Conservation (phyloP, 2,113 vertebrate species). For the Amazona guildingii region DNA sequence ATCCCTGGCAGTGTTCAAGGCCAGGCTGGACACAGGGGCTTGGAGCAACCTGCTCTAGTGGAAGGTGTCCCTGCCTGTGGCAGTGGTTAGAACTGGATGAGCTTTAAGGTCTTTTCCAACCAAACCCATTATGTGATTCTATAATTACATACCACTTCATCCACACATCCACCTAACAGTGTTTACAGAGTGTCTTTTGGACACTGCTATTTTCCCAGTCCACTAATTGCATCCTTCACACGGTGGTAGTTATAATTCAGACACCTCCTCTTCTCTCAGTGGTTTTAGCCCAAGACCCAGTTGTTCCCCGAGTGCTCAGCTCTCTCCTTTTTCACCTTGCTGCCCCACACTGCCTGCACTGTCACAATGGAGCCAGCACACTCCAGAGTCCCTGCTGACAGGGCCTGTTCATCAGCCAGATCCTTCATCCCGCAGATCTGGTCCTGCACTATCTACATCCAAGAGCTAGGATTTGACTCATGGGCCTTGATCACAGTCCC, state of each 20-base stretch:
- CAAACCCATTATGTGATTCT: neutral
- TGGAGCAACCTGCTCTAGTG: neutral
- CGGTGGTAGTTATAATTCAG: neutral
- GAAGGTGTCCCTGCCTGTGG: neutral
- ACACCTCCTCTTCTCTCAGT: neutral
- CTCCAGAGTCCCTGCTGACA: neutral
- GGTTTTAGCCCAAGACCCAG: neutral
- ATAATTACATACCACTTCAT: neutral
- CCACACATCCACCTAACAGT: neutral
- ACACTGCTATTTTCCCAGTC: neutral
- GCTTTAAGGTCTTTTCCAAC: neutral
- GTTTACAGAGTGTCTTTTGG: neutral
- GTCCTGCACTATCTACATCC: neutral
- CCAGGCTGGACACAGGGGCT: no score
- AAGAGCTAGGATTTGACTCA: neutral
- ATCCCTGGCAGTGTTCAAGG: no score
- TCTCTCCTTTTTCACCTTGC: neutral
- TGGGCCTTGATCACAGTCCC: neutral
- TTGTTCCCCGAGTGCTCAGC: neutral
- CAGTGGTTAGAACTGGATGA: neutral
- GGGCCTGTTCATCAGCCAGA: neutral
- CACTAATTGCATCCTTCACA: neutral
- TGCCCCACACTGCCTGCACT: fast-evolving
- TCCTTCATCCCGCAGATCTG: neutral
- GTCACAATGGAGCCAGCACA: neutral